Evolutionary conservation across 2,113 vertebrate genomes (phyloP), one percentile per base, ranked within the genome.

Genomic region (Callopanchax toddi): DNA sequence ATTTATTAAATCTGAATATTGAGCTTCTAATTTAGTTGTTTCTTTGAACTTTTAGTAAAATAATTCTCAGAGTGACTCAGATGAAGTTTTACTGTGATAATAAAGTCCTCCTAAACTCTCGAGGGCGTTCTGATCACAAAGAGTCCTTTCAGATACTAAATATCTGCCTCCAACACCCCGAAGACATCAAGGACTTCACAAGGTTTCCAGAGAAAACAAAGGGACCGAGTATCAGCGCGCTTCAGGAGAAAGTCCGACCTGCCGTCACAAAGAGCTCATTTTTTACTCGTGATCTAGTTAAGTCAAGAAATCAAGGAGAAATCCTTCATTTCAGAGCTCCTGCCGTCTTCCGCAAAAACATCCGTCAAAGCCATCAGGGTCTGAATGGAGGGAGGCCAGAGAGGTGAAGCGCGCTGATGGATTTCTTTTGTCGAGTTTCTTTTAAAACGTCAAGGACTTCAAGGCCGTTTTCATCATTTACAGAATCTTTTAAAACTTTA

Each of bases 271-370:
- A 56, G 42, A 54, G n/a, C 46, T 77, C 42, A n/a, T 83, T 67
- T 80, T 77, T 75, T 66, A 61, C 53, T 53, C 8, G 17, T 37
- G 71, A 78, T 77, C 72, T 64, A 59, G 59, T 74, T 55, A 50
- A 67, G 82, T 87, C 80, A 57, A 70, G 63, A 77, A 81, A 81
- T 77, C 77, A 86, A 84, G 78, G 81, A 68, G 68, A 82, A 54
- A 49, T 40, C 57, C 40, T 81, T 79, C 50, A 45, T 83, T 73
- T 50, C 0, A 2, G 48, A 67, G 54, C 45, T 17, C 49, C 60
- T 11, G 64, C 55, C 2, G 36, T 22, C 67, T 72, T n/a, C 18
- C 43, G 18, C 46, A 4, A 11, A 69, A 71, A 53, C 60, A 83
- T 83, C 74, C 74, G 62, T 81, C 85, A 82, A 44, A 2, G 3